Evolutionary conservation across 2,888 invertebrate species (phyloP).

Genomic region (Acleris literana): DNA sequence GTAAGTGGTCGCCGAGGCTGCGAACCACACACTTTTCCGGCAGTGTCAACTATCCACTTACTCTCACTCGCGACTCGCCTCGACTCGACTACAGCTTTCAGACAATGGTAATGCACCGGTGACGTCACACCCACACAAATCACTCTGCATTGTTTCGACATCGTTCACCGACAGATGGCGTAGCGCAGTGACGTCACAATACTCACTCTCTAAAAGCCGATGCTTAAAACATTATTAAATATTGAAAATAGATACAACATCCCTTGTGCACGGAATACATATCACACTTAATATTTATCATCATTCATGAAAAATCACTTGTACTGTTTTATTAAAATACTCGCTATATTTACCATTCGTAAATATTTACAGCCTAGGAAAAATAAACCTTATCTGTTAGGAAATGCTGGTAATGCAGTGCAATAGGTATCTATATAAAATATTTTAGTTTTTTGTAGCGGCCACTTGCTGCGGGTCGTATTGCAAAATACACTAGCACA

Average conservation of each 20-base stretch:
- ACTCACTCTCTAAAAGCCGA: conserved; percentile 18
- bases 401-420: conserved; percentile 54
- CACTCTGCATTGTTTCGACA: neutral
- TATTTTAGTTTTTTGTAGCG: conserved; percentile 41
- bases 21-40: conserved; percentile 13
- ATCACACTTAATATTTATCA: conserved; percentile 42
- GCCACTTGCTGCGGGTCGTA: conserved; percentile 13
- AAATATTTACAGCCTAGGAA: conserved; percentile 51
- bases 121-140: neutral
- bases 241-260: conserved; percentile 45
- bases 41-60: conserved; percentile 4
- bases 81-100: conserved; percentile 8
- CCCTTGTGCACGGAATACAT: conserved; percentile 51
- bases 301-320: conserved; percentile 51
- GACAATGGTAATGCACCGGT: conserved; percentile 6
- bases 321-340: conserved; percentile 64
- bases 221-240: conserved; percentile 31
- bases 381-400: conserved; percentile 65
- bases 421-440: conserved; percentile 50
- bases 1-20: conserved; percentile 44
- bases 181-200: neutral
- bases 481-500: neutral
- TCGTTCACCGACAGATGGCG: conserved; percentile 1
- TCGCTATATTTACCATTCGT: conserved; percentile 42
- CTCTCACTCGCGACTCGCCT: conserved; percentile 4